Conservation (phyloP, 2,888 invertebrate genomes). For the Scaptodrosophila latifasciaeformis region DNA sequence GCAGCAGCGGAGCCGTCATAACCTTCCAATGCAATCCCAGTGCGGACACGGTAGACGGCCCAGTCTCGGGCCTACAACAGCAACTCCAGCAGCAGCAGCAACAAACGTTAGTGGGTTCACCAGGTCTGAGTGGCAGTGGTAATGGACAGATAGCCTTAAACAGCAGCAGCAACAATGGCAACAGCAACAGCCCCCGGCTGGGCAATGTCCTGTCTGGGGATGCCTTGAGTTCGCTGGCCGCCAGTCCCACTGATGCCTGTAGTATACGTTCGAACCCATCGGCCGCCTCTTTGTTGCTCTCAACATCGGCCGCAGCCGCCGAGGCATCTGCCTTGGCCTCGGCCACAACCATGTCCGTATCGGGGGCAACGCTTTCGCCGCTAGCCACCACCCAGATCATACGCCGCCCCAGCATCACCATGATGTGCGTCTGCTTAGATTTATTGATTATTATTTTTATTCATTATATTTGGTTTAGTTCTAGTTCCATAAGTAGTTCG, state of each 20-base stretch:
- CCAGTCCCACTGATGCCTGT: conserved; percentile 73
- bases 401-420: conserved; percentile 75
- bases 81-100: conserved; percentile 30
- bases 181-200: conserved; percentile 48
- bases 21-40: conserved; percentile 69
- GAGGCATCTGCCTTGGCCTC: conserved; percentile 51
- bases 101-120: conserved; percentile 43
- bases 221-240: conserved; percentile 70
- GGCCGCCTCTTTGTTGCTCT: conserved; percentile 68
- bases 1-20: conserved; percentile 70
- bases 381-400: conserved; percentile 74
- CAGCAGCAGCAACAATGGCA: conserved; percentile 29
- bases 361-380: conserved; percentile 72
- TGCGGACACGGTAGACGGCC: conserved; percentile 37
- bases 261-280: conserved; percentile 74
- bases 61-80: conserved; percentile 9
- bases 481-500: no score
- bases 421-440: conserved; percentile 75
- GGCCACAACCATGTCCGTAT: conserved; percentile 48
- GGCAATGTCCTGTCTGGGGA: conserved; percentile 52
- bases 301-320: conserved; percentile 66
- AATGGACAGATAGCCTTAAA: neutral
- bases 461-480: no score
- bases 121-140: conserved; percentile 25
- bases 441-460: no score